Percentiles rank a stretch among this genome's conserved stretches.
Conservation (phyloP, 2,797 vertebrate species). For the Darevskia nairensis region DNA sequence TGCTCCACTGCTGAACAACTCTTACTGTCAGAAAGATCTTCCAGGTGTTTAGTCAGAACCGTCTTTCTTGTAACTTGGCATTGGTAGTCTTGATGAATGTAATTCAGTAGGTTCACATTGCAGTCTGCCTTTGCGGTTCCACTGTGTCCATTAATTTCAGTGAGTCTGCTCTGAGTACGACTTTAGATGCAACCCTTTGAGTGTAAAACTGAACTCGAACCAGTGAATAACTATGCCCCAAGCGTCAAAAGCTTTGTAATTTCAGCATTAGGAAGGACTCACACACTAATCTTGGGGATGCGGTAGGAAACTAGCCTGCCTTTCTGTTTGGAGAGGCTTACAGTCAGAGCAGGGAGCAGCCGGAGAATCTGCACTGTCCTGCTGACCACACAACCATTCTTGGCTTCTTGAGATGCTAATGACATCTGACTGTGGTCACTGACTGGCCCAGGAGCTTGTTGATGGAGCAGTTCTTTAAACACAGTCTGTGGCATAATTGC, state of each 20-base stretch:
- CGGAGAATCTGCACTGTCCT: background rate
- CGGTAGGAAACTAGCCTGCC: background rate
- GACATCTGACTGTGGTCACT: background rate
- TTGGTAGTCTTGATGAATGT: no score
- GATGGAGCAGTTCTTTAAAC: background rate
- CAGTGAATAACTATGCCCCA: background rate
- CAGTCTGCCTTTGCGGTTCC: no score
- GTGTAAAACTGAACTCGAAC: background rate
- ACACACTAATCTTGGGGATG: no score
- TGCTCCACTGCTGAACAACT: no score
- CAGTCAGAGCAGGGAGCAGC: background rate
- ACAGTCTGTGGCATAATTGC: background rate
- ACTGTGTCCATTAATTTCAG: background rate
- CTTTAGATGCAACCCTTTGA: background rate
- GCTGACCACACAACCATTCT: background rate
- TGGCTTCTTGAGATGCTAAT: background rate
- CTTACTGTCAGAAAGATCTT: no score
- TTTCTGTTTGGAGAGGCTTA: background rate
- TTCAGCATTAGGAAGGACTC: background rate
- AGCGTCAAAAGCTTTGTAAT: background rate
- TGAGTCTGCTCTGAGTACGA: no score
- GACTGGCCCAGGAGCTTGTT: background rate
- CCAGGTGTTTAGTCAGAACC: no score
- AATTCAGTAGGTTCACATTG: no score
- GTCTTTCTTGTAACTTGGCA: no score